Evolutionary conservation across 2,113 vertebrate genomes (phyloP), one percentile per base, ranked within the genome.

Genomic region (Cricetomys ansorgei): DNA sequence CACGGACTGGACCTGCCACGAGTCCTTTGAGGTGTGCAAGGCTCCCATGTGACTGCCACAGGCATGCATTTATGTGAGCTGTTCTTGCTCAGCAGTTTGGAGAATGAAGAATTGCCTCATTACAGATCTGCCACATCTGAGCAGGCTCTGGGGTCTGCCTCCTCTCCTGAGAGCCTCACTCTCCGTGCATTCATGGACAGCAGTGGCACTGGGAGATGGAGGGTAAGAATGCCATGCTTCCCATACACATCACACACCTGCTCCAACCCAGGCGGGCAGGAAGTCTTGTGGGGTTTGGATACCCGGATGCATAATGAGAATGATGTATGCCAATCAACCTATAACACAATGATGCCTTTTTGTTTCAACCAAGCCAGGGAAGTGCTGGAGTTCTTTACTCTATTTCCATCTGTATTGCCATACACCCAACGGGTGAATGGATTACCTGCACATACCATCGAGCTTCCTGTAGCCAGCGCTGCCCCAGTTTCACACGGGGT

Each of bases 81-180:
- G 98, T 96, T 98, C 98, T 97, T 93, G 72, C 97, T 98, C 98
- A 97, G 98, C 97, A 98, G 98, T 98, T 98, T 97, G 98, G 97
- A 93, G 98, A 97, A 98, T 98, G 98, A 98, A 98, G 98, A 98
- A 98, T 98, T 97, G 98, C 98, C 98, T 98, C 98, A 98, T 98
- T 98, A 98, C 94, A 97, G 97, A 98, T 57, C 97, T 98, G 98
- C 97, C 97, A 98, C 94, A 95, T 97, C 96, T 98, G 98, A 98
- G 97, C 97, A 98, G 97, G 96, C 97, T 98, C 86, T 98, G 95
- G 97, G 96, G 96, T 95, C 96, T 34, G 65, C 95, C 94, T 91
- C 95, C 97, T 96, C 97, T 98, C 97, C 97, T 94, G 94, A 88
- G 92, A 98, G 95, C 96, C 97, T 94, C n/a, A 94, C 97, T 97